Percentiles rank a stretch among this genome's conserved stretches.
phyloP scores from a whole-genome alignment of 2,888 invertebrate species.

The Pogonocherus hispidulus region DNA sequence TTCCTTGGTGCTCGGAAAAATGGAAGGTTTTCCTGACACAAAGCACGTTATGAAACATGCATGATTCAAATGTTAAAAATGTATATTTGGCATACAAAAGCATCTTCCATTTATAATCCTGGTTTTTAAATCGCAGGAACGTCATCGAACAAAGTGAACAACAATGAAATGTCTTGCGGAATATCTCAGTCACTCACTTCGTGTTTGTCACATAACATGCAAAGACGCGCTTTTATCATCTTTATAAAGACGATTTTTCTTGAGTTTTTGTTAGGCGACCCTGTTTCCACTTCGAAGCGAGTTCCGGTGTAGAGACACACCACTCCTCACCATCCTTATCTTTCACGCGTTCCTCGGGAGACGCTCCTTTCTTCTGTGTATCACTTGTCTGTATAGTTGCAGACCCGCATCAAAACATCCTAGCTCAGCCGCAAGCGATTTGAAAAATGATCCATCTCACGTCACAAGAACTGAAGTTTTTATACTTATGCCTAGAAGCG shows the following conservation, averaged over 20 bases:
- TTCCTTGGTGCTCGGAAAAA: slow-evolving; percentile 39
- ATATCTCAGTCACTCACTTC: slow-evolving; percentile 69
- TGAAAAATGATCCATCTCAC: slow-evolving; percentile 69
- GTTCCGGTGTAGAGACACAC: slow-evolving; percentile 60
- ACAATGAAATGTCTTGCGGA: slow-evolving; percentile 67
- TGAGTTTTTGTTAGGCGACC: slow-evolving; percentile 66
- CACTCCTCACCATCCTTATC: slow-evolving; percentile 56
- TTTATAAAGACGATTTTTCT: slow-evolving; percentile 70
- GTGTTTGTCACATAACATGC: slow-evolving; percentile 69
- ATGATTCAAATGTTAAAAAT: slow-evolving; percentile 67
- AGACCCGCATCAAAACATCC: slow-evolving; percentile 67
- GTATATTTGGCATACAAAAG: slow-evolving; percentile 64
- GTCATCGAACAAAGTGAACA: slow-evolving; percentile 68
- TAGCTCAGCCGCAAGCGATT: slow-evolving; percentile 66
- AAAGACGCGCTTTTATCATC: slow-evolving; percentile 70
- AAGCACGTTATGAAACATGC: slow-evolving; percentile 64
- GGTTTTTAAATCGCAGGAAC: slow-evolving; percentile 65
- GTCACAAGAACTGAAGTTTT: slow-evolving; percentile 62
- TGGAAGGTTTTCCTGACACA: slow-evolving; percentile 49
- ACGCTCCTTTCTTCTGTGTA: slow-evolving; percentile 40
- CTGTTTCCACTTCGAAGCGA: slow-evolving; percentile 66
- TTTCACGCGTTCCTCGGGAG: slow-evolving; percentile 47
- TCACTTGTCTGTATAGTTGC: slow-evolving; percentile 57
- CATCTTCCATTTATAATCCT: slow-evolving; percentile 67
- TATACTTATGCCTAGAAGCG: slow-evolving; percentile 56